Percentiles rank a stretch among this genome's conserved stretches.
Conservation (phyloP, 2,113 vertebrate species). For the Nansenia antarctica region DNA sequence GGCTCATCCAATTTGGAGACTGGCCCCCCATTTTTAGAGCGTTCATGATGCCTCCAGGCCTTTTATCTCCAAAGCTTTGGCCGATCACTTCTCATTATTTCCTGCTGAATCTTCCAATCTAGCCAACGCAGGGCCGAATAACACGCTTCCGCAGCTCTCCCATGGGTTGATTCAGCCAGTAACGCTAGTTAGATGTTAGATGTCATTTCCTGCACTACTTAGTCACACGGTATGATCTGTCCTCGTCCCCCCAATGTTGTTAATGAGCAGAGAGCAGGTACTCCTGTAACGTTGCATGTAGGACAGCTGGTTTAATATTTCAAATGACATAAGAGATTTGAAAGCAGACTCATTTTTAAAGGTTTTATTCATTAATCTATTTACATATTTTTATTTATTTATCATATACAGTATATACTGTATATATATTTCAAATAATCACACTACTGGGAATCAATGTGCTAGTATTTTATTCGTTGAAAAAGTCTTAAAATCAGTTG, state of each 20-base stretch:
- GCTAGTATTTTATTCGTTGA: neutral
- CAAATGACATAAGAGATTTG: neutral
- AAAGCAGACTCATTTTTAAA: neutral
- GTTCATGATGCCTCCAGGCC: constrained; percentile 64
- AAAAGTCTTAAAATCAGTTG: neutral
- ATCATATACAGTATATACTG: neutral
- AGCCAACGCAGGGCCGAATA: constrained; percentile 57
- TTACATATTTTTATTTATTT: neutral
- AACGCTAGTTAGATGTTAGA: constrained; percentile 23
- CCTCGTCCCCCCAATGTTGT: neutral
- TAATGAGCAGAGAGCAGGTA: constrained; percentile 28
- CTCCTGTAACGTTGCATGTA: constrained; percentile 13
- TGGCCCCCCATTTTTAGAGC: constrained; percentile 59
- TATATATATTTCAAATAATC: neutral
- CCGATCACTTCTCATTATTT: constrained; percentile 75
- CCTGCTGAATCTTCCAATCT: constrained; percentile 67
- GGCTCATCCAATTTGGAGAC: constrained; percentile 59
- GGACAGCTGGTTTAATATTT: neutral
- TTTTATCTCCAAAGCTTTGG: constrained; percentile 65
- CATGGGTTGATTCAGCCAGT: constrained; percentile 54
- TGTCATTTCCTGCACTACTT: constrained; percentile 41
- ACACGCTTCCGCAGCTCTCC: constrained; percentile 42
- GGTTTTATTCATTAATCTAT: constrained; percentile 12
- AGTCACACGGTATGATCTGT: constrained; percentile 35
- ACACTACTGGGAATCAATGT: neutral